Conservation (phyloP, 2,113 vertebrate species). For the Chaetops frenatus region DNA sequence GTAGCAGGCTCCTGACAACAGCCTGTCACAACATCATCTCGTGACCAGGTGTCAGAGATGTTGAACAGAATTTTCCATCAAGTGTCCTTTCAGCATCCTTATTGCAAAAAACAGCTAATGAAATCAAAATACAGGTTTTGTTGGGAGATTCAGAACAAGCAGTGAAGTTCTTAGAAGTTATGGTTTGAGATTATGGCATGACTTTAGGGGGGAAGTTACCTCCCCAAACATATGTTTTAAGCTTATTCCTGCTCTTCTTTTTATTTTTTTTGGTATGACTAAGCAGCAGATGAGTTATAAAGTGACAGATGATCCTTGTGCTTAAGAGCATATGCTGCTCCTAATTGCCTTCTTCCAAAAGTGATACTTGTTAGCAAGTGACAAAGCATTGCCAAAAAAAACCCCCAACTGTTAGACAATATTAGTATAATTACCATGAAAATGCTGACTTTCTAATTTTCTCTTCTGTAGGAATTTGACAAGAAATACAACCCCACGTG, state of each 20-base stretch:
- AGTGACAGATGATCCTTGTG: slow-evolving; percentile 5
- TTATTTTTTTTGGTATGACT: background rate
- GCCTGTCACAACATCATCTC: rapidly evolving
- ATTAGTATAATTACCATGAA: background rate
- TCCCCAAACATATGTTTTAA: background rate
- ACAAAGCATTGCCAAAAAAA: background rate
- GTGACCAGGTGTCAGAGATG: background rate
- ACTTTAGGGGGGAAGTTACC: background rate
- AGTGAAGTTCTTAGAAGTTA: background rate
- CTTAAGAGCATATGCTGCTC: slow-evolving; percentile 6
- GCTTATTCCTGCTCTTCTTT: background rate
- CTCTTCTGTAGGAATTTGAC: slow-evolving; percentile 86
- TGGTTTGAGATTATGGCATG: background rate
- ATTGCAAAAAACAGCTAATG: background rate
- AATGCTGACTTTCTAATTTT: background rate
- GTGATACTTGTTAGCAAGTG: background rate
- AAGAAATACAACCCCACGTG: slow-evolving; percentile 99
- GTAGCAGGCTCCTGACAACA: background rate
- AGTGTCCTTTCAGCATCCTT: background rate
- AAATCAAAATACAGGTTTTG: background rate
- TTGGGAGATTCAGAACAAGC: background rate
- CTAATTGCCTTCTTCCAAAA: background rate
- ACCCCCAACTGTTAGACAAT: background rate
- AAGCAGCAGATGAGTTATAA: background rate
- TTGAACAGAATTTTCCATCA: background rate